A percentile compares a stretch with the other conserved stretches of the same genome.
Evolutionary conservation across 2,797 vertebrate genomes (phyloP).

Genomic region (Chrysocyon brachyurus): DNA sequence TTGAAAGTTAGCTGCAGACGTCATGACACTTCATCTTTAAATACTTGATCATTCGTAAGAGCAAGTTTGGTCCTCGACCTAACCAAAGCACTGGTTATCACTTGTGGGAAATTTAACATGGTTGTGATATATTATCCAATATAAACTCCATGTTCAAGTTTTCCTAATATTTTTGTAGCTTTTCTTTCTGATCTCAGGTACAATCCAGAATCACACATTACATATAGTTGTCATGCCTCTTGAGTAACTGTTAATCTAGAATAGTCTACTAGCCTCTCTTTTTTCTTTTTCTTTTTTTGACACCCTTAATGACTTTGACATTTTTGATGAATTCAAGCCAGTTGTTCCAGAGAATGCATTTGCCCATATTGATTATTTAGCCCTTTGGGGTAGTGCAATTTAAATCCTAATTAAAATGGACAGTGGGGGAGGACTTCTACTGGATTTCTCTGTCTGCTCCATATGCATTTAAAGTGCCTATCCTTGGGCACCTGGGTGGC

Average conservation of each 20-base stretch:
- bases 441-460: not conserved
- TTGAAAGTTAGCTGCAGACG: not conserved
- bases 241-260: not conserved
- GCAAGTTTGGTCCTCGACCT: not conserved
- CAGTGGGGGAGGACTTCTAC: not conserved
- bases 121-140: not conserved
- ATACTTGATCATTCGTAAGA: not conserved
- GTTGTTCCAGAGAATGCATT: not conserved
- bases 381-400: not conserved
- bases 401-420: not conserved
- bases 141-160: not conserved
- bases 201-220: not conserved
- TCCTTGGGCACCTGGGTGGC: too few relatives aligned
- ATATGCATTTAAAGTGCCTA: not conserved
- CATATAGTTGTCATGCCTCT: not conserved
- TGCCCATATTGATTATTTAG: not conserved
- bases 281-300: not conserved
- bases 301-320: not conserved
- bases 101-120: not conserved
- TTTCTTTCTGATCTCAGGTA: not conserved
- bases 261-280: not conserved
- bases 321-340: not conserved
- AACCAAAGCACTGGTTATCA: not conserved
- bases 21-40: not conserved
- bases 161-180: not conserved